phyloP scores from a whole-genome alignment of 2,888 invertebrate genomes.

The Quadroppia sp. region DNA sequence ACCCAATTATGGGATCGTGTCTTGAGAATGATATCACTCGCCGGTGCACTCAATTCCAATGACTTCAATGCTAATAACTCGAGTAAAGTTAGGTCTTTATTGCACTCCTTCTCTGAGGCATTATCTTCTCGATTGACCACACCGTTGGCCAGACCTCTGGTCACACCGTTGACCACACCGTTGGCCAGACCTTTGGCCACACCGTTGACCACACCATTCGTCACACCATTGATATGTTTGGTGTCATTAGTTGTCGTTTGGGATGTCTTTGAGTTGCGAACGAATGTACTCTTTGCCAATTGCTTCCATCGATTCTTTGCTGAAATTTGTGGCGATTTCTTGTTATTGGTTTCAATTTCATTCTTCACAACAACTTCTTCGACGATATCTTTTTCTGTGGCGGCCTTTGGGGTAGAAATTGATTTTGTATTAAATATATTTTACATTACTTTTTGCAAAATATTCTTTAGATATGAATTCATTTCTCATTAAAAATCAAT shows the following conservation, averaged over 20 bases:
- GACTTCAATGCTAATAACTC: conserved; percentile 61
- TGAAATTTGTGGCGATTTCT: conserved; percentile 42
- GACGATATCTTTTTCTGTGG: conserved; percentile 44
- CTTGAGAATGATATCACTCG: conserved; percentile 72
- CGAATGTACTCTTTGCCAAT: conserved; percentile 47
- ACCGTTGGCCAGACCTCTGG: not conserved
- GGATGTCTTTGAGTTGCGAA: conserved; percentile 37
- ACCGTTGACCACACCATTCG: not conserved
- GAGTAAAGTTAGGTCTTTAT: conserved; percentile 21
- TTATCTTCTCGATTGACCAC: not conserved
- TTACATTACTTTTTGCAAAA: not conserved
- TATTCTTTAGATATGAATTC: too few species aligned
- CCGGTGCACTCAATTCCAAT: conserved; percentile 81
- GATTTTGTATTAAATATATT: not conserved
- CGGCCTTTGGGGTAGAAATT: conserved; percentile 40
- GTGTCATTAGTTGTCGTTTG: conserved; percentile 18
- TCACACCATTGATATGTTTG: conserved; percentile 20
- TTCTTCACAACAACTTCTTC: conserved; percentile 43
- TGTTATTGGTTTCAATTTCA: conserved; percentile 36
- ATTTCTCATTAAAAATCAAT: not conserved
- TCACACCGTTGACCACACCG: conserved; percentile 1
- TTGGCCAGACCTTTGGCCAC: too few species aligned
- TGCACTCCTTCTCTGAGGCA: not conserved
- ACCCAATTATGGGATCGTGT: conserved; percentile 65
- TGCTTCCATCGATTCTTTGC: conserved; percentile 44